Conservation (phyloP, 2,797 vertebrate genomes). For the Buceros bicornis region DNA sequence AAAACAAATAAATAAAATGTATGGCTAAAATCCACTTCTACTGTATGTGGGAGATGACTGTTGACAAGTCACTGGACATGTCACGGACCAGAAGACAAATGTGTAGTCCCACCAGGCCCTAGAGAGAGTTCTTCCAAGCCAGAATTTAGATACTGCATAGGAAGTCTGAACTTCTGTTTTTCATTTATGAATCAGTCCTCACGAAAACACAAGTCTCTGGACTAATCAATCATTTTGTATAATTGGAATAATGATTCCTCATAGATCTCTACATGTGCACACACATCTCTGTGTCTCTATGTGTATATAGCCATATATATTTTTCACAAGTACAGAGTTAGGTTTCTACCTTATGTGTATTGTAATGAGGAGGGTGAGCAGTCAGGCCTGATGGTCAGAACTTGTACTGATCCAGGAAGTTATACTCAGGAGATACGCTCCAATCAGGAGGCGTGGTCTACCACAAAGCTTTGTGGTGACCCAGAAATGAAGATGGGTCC, state of each 20-base stretch:
- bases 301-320: background rate
- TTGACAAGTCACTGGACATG: background rate
- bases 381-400: background rate
- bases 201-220: background rate
- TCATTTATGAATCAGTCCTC: background rate
- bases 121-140: background rate
- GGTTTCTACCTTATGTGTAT: background rate
- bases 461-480: background rate
- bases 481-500: background rate
- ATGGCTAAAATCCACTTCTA: background rate
- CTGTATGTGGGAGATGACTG: background rate
- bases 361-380: rapidly evolving
- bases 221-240: background rate
- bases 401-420: background rate
- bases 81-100: background rate
- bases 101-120: background rate
- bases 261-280: background rate
- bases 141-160: background rate
- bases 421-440: background rate
- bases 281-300: background rate
- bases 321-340: background rate
- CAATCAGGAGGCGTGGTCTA: background rate
- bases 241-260: background rate
- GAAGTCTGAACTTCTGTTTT: background rate
- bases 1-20: constrained; percentile 10